Base-by-base conservation (phyloP, 37 sponge, comb jelly and placozoan species). In the Aphrocallistes beatrix region DNA sequence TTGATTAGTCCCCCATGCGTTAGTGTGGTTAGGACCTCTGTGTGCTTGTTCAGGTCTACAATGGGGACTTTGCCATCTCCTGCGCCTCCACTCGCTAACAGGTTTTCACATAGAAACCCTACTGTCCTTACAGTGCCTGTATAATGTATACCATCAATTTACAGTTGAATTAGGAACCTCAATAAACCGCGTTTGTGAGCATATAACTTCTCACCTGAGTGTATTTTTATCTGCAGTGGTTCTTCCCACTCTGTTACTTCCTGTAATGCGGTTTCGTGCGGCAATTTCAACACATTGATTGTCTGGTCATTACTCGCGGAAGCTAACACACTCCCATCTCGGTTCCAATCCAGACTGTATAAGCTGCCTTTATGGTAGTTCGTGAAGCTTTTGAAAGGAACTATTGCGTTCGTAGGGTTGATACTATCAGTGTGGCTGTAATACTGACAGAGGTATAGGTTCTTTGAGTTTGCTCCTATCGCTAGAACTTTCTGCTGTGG, bases 221-320 rank as follows among this genome's bases (percentile, higher is more conserved):
- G 75, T 3, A 60, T 28, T 60, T 28, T 60, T 21, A 60, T 60
- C 75, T 60, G 28, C 21, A 28, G 8, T 19, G 75, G 75, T 21
- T 60, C 75, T 13, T 28, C 75, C 75, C 75, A 60, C 34, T 60
- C 32, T 60, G 8, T 32, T 19, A 3, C 3, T 32, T 60, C 75
- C 75, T 60, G 75, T 13, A 60, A 28, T 60, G 8, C 17, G 17
- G 49, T 47, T 6, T 60, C 75, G 10, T 19, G 10, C 10, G 75
- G 34, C 17, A 60, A 32, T 25, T 81, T 50, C 45, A 95, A 83
- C 0, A 95, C 86, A 21, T 84, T 48, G 21, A 95, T 85, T 37
- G 86, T 40, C 47, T 95, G 90, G 83, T 95, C 96, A 81, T 95
- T 95, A 36, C 94, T 94, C 0, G 96, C 98, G 34, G 98, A 95